These are phyloP conservation scores for Scopus umbretta DNA, from an alignment of 2,113 vertebrate genomes.

Conservation along the genomic window DNA sequence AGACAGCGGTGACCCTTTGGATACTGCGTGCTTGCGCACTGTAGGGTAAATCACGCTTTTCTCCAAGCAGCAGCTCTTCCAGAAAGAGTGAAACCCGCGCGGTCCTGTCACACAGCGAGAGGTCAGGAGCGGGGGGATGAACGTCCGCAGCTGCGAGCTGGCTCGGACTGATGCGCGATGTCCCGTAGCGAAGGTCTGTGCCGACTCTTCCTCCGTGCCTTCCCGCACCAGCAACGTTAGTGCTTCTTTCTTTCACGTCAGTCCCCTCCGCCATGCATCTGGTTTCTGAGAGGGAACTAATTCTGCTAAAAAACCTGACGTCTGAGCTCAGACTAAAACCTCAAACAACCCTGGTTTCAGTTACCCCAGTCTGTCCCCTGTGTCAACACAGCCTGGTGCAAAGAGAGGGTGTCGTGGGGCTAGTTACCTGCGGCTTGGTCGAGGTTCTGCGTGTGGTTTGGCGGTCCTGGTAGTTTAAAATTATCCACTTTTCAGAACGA, in stretches of 20 bases:
- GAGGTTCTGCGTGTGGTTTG: not conserved
- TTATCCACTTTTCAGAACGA: not conserved
- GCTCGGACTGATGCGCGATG: not conserved
- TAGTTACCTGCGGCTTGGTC: not conserved
- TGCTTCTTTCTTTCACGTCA: too few species aligned
- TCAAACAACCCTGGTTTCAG: not conserved
- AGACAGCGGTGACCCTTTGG: not conserved
- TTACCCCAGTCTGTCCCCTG: not conserved
- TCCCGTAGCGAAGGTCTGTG: not conserved
- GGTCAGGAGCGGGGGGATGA: not conserved
- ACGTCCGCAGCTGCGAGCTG: not conserved
- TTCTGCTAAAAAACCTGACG: not conserved
- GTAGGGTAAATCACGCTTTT: not conserved
- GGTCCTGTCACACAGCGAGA: fast-evolving
- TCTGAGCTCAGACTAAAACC: not conserved
- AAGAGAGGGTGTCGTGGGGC: not conserved
- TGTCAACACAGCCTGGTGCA: not conserved
- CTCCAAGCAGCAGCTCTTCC: not conserved
- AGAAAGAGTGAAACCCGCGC: fast-evolving
- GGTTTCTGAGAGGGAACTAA: not conserved
- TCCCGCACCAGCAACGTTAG: fast-evolving
- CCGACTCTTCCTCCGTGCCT: not conserved
- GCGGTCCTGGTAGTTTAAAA: not conserved
- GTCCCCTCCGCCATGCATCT: not conserved
- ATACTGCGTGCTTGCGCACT: not conserved